Evolutionary conservation across 2,113 vertebrate genomes (phyloP), one percentile per base, ranked within the genome.

Genomic region (Amblyopsis rosae): DNA sequence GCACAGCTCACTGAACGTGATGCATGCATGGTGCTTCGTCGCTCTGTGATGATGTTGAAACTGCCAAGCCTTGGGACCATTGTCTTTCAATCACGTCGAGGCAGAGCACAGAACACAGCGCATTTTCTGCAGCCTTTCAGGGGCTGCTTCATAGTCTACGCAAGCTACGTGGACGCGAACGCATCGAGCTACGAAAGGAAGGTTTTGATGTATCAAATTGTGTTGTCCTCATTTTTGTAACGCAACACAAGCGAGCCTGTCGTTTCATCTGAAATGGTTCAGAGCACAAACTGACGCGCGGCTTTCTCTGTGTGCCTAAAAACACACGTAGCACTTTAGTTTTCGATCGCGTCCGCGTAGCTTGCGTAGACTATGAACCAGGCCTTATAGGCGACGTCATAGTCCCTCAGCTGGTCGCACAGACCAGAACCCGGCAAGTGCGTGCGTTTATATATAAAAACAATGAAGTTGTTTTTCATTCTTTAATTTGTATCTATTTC

Each of bases 41-140:
- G 86, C 85, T 85, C 87, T 87, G 87, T 86, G 88, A 91, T 88
- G 90, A 91, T 88, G 90, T 85, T 87, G 87, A 90, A 91, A 89
- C 87, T 81, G 88, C 82, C 87, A 83, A 89, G 90, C 90, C 81
- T 86, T 79, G 82, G 84, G 81, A 86, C 88, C 84, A 90, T 90
- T 91, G 88, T 91, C 88, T 91, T 90, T 90, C 90, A 90, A 89
- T 91, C 90, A 90, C 87, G 90, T 88, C 86, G 82, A 87, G 88
- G 87, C 87, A 86, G 89, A 87, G 87, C 88, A 90, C 87, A 90
- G 84, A 88, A 87, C 76, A 60, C 81, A 87, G 81, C 83, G 79
- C 79, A 87, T 85, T 90, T 87, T 89, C 87, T 88, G 82, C 86
- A 86, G 87, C 77, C 72, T 72, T 84, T 70, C 78, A 82, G 84